These are phyloP conservation scores for Apis cerana DNA, from an alignment of 1,140 invertebrate genomes.

Conservation along the genomic window DNA sequence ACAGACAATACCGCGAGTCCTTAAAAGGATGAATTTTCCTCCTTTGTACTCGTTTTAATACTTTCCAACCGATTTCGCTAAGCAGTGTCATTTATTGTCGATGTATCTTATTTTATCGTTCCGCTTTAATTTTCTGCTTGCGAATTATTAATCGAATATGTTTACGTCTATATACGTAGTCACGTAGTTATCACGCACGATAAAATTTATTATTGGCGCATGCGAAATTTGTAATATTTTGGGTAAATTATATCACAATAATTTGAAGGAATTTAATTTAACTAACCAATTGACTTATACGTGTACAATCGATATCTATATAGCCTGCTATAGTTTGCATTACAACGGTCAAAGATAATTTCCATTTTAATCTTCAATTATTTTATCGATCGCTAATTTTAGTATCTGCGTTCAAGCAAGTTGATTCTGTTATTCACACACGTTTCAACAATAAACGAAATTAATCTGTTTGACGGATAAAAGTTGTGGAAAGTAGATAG, in stretches of 20 bases:
- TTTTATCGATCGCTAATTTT: neutral
- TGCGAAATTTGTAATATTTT: neutral
- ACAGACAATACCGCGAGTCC: neutral
- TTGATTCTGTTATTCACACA: neutral
- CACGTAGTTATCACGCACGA: too few species aligned
- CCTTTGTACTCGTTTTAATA: constrained; percentile 9
- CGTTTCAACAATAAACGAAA: neutral
- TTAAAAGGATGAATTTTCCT: neutral
- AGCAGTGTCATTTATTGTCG: constrained; percentile 2
- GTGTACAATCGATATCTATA: neutral
- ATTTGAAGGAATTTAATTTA: neutral
- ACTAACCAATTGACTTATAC: neutral
- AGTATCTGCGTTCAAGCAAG: neutral
- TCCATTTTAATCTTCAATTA: neutral
- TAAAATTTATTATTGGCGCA: neutral
- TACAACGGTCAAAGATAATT: neutral
- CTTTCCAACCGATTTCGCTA: neutral
- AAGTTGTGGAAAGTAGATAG: neutral
- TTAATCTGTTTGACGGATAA: neutral
- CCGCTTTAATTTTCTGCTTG: neutral
- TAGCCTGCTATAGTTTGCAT: neutral
- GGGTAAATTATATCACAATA: neutral
- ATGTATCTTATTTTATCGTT: neutral
- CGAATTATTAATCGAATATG: constrained; percentile 29
- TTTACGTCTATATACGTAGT: too few species aligned